Evolutionary conservation across 2,113 vertebrate species (phyloP).

Genomic region (Oceanites oceanicus): DNA sequence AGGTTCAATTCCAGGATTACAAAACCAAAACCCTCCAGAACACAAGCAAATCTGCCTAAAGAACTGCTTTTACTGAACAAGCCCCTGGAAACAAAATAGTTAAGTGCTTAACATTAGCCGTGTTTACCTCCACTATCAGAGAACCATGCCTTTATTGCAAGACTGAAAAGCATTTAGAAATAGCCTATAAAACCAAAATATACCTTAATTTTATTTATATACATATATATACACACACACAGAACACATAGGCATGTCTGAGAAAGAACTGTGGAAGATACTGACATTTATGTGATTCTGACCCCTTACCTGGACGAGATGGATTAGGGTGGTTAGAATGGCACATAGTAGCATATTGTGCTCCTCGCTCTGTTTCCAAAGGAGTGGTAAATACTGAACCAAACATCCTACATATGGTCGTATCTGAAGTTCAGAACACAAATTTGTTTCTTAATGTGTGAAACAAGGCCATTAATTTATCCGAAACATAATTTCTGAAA

Average conservation of each 20-base stretch:
- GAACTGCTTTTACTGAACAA: not conserved
- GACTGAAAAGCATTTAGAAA: not conserved
- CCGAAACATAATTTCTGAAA: not conserved
- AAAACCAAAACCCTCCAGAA: not conserved
- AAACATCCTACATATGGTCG: conserved; percentile 90
- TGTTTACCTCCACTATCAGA: not conserved
- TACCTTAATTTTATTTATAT: not conserved
- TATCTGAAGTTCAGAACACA: conserved; percentile 77
- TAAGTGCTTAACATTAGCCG: not conserved
- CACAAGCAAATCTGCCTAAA: not conserved
- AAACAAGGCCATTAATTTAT: not conserved
- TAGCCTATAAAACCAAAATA: not conserved
- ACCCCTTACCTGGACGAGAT: conserved; percentile 88
- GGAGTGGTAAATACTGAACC: conserved; percentile 94
- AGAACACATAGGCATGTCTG: not conserved
- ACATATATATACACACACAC: not conserved
- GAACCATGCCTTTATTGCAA: not conserved
- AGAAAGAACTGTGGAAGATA: not conserved
- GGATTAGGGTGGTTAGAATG: conserved; percentile 92
- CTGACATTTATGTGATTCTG: not conserved
- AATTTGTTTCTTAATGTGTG: not conserved
- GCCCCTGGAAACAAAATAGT: no score
- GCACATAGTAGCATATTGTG: conserved; percentile 99
- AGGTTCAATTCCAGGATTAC: not conserved
- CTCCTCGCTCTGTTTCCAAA: conserved; percentile 98